Evolutionary conservation across 2,797 vertebrate species (phyloP), one percentile per base, ranked within the genome.

Genomic region (Schizopygopsis pylzovi): DNA sequence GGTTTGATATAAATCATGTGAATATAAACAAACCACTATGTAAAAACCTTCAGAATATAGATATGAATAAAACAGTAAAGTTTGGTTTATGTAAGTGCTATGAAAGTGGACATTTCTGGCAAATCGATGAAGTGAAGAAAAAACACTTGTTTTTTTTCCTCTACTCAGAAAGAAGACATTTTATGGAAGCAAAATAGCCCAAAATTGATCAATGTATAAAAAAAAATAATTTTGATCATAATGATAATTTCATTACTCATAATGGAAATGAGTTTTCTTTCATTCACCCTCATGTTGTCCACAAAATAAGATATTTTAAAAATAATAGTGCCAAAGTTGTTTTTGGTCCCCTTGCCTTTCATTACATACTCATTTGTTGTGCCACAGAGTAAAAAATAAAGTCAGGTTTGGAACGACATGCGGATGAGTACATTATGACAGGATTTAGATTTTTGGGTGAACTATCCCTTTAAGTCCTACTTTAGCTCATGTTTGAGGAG

Each of bases 401-500:
- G 20, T 13, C 73, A n/a, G 72, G 0, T 56, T n/a, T 77, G 52
- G 20, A 52, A 75, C 2, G 2, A 54, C 72, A 37, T 52, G 43
- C 9, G 2, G 68, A 10, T n/a, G 71, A 73, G 71, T 4, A 73
- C 47, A 28, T 5, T n/a, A 47, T 73, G 1, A 4, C 28, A 20
- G 54, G 8, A 41, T 79, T 43, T 18, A 0, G 3, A 37, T 37
- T 22, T 54, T 37, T 37, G 2, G 25, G 25, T 12, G 28, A 76
- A 39, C 28, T 39, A 2, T 78, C 22, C 13, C 39, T 61, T 79
- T 16, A n/a, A 59, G 13, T 45, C 22, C 33, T 39, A 39, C 28
- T 56, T 76, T 39, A 54, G 33, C 73, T 79, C 37, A 25, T 61
- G 22, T 78, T 61, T 78, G 54, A 78, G 67, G 20, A 70, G 39